Evolutionary conservation across 2,113 vertebrate species (phyloP).

Genomic region (Gila orcuttii): DNA sequence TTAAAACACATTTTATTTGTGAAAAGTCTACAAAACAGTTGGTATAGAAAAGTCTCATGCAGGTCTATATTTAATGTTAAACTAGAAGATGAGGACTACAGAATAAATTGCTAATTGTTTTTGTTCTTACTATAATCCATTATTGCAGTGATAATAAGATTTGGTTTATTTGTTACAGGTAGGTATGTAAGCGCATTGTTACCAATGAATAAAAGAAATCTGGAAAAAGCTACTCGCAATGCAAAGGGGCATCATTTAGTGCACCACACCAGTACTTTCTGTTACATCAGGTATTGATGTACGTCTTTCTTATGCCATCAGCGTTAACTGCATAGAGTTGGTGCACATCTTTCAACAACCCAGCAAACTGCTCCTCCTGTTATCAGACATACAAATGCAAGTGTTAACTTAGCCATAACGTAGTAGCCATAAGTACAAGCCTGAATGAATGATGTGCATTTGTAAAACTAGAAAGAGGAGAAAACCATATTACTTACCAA

Average conservation of each 20-base stretch:
- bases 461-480: background rate
- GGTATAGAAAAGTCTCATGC: background rate
- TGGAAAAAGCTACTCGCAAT: background rate
- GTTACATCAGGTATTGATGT: slow-evolving; percentile 34
- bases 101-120: background rate
- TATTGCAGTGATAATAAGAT: background rate
- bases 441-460: background rate
- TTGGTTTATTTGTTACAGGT: background rate
- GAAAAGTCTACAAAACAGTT: background rate
- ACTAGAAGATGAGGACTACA: no score
- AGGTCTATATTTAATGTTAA: background rate
- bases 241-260: background rate
- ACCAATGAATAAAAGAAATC: background rate
- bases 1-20: slow-evolving; percentile 9
- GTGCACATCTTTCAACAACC: slow-evolving; percentile 67
- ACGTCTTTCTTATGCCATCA: background rate
- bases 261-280: background rate
- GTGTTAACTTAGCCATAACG: background rate
- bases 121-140: no score
- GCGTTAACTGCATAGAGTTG: slow-evolving; percentile 53
- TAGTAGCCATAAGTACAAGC: background rate
- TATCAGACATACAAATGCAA: slow-evolving; percentile 1
- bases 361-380: slow-evolving; percentile 79
- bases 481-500: slow-evolving; percentile 67
- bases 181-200: background rate